A percentile compares a stretch with the other conserved stretches of the same genome.
Conservation (phyloP, 2,888 invertebrate genomes). For the Dicyrtomina minuta region DNA sequence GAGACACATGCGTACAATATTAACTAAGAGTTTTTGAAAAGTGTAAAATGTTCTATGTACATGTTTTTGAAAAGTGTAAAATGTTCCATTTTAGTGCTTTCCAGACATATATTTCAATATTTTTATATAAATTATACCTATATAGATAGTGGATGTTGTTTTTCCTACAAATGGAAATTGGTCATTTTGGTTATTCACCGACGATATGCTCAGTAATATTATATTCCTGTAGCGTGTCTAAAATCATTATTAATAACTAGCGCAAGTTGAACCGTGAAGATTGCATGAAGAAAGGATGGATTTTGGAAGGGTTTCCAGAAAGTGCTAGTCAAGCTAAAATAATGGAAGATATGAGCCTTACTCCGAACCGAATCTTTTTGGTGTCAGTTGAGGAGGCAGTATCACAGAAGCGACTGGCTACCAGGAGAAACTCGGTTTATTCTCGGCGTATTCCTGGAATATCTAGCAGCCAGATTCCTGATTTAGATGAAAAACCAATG, state of each 20-base stretch:
- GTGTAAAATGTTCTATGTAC: no score
- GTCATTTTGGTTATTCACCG: no score
- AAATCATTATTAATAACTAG: slow-evolving; percentile 7
- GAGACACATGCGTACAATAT: no score
- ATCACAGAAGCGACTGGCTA: slow-evolving; percentile 25
- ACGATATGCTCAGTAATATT: no score
- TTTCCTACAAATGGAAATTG: no score
- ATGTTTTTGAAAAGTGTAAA: no score
- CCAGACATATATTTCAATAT: no score
- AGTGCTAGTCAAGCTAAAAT: slow-evolving; percentile 36
- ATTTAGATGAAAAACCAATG: slow-evolving; percentile 22
- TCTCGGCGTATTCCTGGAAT: slow-evolving; percentile 24
- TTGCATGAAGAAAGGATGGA: slow-evolving; percentile 47
- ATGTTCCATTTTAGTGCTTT: no score
- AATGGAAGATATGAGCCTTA: slow-evolving; percentile 36
- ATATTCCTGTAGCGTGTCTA: not conserved
- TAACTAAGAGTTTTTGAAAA: no score
- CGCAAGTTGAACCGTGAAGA: slow-evolving; percentile 40
- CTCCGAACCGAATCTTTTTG: slow-evolving; percentile 45
- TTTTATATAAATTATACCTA: not conserved
- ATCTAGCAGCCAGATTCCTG: not conserved
- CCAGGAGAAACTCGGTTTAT: slow-evolving; percentile 34
- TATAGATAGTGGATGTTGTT: no score
- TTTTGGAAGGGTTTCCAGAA: slow-evolving; percentile 50
- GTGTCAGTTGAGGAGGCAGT: slow-evolving; percentile 38